Conservation (phyloP, 2,113 vertebrate genomes). For the Garra rufa region DNA sequence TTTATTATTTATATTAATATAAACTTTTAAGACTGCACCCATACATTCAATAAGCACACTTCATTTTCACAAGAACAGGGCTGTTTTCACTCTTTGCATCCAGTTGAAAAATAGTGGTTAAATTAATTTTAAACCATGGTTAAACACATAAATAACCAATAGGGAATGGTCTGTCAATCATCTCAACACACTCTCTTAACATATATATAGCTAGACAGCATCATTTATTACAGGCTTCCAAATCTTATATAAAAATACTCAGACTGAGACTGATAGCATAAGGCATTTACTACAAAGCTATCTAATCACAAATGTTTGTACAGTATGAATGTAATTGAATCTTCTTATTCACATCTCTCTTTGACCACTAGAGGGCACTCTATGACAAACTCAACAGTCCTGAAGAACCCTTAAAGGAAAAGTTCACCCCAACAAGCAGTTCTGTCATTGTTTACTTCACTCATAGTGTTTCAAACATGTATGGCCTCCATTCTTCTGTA, state of each 20-base stretch:
- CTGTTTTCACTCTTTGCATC: background rate
- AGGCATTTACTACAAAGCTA: background rate
- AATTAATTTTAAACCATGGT: background rate
- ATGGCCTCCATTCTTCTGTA: background rate
- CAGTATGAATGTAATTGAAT: background rate
- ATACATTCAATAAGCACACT: too few relatives aligned
- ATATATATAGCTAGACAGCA: background rate
- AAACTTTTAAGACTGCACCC: too few relatives aligned
- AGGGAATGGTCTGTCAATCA: background rate
- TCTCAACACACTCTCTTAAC: background rate
- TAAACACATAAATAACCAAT: background rate
- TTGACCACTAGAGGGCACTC: conserved; percentile 67
- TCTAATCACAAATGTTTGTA: background rate
- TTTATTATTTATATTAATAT: too few relatives aligned
- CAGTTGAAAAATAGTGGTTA: background rate
- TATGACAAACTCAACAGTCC: background rate
- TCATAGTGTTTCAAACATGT: background rate
- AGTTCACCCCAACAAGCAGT: background rate
- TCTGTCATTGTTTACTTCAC: background rate
- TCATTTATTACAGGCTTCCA: background rate
- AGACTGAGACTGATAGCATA: background rate
- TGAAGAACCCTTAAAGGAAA: background rate
- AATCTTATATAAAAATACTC: background rate
- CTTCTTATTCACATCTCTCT: background rate
- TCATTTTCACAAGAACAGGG: too few relatives aligned